These are phyloP conservation scores for Aphyosemion australe DNA, from an alignment of 2,113 vertebrate species.

Conservation along the genomic window DNA sequence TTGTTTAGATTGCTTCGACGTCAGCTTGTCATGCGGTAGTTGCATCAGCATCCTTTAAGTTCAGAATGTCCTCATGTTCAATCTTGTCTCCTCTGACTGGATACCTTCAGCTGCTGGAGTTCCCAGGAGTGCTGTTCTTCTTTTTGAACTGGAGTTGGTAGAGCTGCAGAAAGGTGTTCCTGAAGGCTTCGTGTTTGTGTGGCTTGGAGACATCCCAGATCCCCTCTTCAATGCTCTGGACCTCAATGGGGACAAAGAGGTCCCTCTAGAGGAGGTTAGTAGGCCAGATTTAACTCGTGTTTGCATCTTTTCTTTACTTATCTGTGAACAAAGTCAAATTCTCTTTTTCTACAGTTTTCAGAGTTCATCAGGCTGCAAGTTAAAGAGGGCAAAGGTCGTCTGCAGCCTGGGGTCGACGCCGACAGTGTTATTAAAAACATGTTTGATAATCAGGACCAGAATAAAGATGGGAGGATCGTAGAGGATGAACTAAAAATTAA, in stretches of 20 bases:
- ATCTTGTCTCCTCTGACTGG: not conserved
- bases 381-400: slow-evolving; percentile 85
- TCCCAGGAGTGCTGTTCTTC: slow-evolving; percentile 89
- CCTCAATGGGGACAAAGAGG: slow-evolving; percentile 86
- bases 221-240: slow-evolving; percentile 92
- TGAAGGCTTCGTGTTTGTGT: slow-evolving; percentile 91
- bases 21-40: too few relatives aligned
- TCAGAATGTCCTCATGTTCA: not conserved
- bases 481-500: slow-evolving; percentile 83
- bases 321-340: not conserved
- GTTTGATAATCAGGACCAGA: slow-evolving; percentile 93
- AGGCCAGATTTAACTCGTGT: not conserved
- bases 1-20: too few relatives aligned
- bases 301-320: not conserved
- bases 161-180: slow-evolving; percentile 89
- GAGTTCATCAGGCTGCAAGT: slow-evolving; percentile 88
- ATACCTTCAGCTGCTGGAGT: slow-evolving; percentile 82
- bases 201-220: slow-evolving; percentile 84
- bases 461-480: slow-evolving; percentile 88
- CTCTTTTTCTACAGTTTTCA: slow-evolving; percentile 81
- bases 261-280: slow-evolving; percentile 85
- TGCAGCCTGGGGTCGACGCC: slow-evolving; percentile 84
- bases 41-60: too few relatives aligned
- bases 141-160: slow-evolving; percentile 90
- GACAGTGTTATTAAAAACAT: slow-evolving; percentile 87